Percentiles rank a stretch among this genome's conserved stretches.
Conservation (phyloP, 2,888 invertebrate species). For the Nebria salina region DNA sequence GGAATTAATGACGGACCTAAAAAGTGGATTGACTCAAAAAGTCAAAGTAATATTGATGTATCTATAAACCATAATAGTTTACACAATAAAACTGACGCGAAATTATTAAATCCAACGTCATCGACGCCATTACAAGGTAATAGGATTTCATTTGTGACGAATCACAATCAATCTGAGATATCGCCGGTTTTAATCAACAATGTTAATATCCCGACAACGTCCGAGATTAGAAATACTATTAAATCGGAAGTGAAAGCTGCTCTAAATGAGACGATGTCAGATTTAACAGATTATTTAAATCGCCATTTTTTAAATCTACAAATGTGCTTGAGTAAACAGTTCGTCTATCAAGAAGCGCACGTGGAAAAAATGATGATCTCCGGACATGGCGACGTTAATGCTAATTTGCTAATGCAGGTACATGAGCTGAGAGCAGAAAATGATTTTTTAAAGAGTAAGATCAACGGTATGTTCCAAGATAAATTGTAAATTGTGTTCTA, state of each 20-base stretch:
- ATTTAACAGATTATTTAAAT: constrained; percentile 44
- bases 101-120: constrained; percentile 6
- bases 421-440: constrained; percentile 33
- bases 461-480: constrained; percentile 25
- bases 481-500: neutral
- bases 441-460: constrained; percentile 33
- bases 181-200: constrained; percentile 20
- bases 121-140: constrained; percentile 17
- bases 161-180: neutral
- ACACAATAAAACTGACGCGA: neutral
- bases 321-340: constrained; percentile 57
- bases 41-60: constrained; percentile 5
- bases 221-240: constrained; percentile 19
- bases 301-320: constrained; percentile 56
- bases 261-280: constrained; percentile 27
- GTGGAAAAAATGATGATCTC: constrained; percentile 50
- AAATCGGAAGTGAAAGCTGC: constrained; percentile 23
- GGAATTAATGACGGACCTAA: constrained; percentile 18
- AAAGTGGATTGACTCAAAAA: constrained; percentile 32
- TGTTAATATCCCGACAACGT: neutral
- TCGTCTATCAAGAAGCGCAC: constrained; percentile 55
- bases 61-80: constrained; percentile 7
- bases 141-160: constrained; percentile 7
- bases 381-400: constrained; percentile 12
- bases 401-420: neutral